A percentile compares a stretch with the other conserved stretches of the same genome.
phyloP scores from a whole-genome alignment of 2,888 invertebrate genomes.

The Apomyelois bistriatella region DNA sequence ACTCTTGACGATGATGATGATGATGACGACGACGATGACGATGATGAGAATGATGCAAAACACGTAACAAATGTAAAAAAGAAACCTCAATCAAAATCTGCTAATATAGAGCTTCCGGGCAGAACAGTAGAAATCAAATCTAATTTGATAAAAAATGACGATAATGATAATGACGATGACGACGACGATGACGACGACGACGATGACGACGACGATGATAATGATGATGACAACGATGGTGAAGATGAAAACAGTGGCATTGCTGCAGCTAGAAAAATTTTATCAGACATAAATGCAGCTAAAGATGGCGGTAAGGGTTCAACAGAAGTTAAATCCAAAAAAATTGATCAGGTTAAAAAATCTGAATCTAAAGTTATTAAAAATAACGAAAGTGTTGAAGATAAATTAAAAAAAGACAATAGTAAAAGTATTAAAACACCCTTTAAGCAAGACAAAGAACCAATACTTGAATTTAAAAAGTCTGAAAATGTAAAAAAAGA shows the following conservation, averaged over 20 bases:
- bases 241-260: slow-evolving; percentile 22
- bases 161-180: slow-evolving; percentile 20
- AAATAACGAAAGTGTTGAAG: slow-evolving; percentile 24
- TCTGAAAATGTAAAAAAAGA: slow-evolving; percentile 15
- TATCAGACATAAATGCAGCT: slow-evolving; percentile 24
- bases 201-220: slow-evolving; percentile 28
- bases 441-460: neutral
- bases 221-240: slow-evolving; percentile 26
- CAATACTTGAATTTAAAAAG: slow-evolving; percentile 21
- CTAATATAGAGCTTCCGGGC: neutral
- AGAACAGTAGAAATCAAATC: slow-evolving; percentile 3
- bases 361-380: slow-evolving; percentile 24
- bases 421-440: slow-evolving; percentile 10
- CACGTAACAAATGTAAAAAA: slow-evolving; percentile 12
- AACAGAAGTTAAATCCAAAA: slow-evolving; percentile 15
- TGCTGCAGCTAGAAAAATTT: slow-evolving; percentile 25
- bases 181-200: slow-evolving; percentile 25
- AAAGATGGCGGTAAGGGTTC: neutral
- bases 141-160: neutral
- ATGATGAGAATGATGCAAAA: slow-evolving; percentile 21
- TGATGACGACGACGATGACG: slow-evolving; percentile 22
- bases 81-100: slow-evolving; percentile 12
- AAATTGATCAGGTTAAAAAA: slow-evolving; percentile 19
- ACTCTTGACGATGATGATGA: slow-evolving; percentile 14
- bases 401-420: slow-evolving; percentile 21